These are phyloP conservation scores for Scelioninae gen. 2 DNA, from an alignment of 2,888 invertebrate species.

Conservation along the genomic window DNA sequence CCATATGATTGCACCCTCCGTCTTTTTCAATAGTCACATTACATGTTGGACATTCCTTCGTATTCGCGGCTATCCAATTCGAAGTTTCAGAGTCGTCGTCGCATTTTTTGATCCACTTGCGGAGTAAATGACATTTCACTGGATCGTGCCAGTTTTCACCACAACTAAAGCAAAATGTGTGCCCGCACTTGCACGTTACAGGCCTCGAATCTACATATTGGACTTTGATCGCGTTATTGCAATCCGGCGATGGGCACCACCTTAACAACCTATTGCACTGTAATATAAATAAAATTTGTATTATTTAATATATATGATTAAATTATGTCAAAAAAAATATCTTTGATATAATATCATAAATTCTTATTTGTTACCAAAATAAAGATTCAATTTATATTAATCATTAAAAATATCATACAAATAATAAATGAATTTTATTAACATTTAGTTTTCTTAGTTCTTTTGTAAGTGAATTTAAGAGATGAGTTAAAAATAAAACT, in stretches of 20 bases:
- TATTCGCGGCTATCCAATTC: conserved; percentile 99
- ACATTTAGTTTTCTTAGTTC: no score
- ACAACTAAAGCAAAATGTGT: conserved; percentile 97
- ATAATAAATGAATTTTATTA: no score
- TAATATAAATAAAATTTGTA: conserved; percentile 62
- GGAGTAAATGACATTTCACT: conserved; percentile 93
- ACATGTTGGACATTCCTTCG: conserved; percentile 99
- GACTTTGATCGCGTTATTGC: conserved; percentile 95
- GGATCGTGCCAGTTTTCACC: conserved; percentile 99
- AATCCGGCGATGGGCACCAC: conserved; percentile 99
- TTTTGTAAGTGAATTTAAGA: no score
- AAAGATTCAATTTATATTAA: no score
- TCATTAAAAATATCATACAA: no score
- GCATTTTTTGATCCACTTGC: conserved; percentile 99
- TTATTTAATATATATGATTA: no score
- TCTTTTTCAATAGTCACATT: conserved; percentile 98
- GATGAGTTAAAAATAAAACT: no score
- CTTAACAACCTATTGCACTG: conserved; percentile 96
- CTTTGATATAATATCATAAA: no score
- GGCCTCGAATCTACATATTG: conserved; percentile 93
- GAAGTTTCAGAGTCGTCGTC: conserved; percentile 99
- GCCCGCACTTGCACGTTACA: conserved; percentile 94
- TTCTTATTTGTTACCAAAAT: no score
- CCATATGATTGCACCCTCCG: conserved; percentile 99
- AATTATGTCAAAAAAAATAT: no score